phyloP scores from a whole-genome alignment of 1,140 invertebrate species.

The Papilio aristodemus region DNA sequence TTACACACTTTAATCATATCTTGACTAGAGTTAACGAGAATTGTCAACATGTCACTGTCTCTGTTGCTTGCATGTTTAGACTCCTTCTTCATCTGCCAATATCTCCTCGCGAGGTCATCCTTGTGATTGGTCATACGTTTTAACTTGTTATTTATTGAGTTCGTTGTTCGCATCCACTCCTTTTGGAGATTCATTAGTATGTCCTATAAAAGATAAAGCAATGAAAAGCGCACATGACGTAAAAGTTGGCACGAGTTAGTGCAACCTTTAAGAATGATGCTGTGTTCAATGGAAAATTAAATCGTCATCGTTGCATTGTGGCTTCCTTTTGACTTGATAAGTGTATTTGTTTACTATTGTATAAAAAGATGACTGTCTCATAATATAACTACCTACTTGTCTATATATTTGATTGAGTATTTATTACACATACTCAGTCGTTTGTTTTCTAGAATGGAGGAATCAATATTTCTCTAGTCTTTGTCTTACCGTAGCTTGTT shows the following conservation, averaged over 20 bases:
- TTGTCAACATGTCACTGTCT: slow-evolving; percentile 48
- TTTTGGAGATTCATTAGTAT: slow-evolving; percentile 56
- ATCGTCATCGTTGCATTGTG: no score
- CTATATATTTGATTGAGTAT: no score
- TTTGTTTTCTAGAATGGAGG: not conserved
- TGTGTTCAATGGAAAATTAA: slow-evolving; percentile 10
- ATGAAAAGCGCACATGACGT: no score
- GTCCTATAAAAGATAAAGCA: slow-evolving; percentile 45
- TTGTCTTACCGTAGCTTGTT: slow-evolving; percentile 60
- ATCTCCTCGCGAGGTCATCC: slow-evolving; percentile 57
- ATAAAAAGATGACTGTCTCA: no score
- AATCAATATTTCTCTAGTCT: not conserved
- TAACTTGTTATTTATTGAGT: slow-evolving; percentile 52
- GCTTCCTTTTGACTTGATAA: no score
- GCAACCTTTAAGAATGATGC: no score
- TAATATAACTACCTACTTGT: no score
- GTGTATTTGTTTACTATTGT: no score
- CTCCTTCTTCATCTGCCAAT: slow-evolving; percentile 66
- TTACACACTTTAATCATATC: slow-evolving; percentile 56
- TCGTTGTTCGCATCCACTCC: slow-evolving; percentile 60
- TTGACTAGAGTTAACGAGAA: slow-evolving; percentile 65
- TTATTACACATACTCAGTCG: no score
- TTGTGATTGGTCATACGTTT: slow-evolving; percentile 55
- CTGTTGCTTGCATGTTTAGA: slow-evolving; percentile 45
- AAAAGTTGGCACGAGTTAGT: no score